phyloP scores from a whole-genome alignment of 2,888 invertebrate genomes.

The Timema cristinae region DNA sequence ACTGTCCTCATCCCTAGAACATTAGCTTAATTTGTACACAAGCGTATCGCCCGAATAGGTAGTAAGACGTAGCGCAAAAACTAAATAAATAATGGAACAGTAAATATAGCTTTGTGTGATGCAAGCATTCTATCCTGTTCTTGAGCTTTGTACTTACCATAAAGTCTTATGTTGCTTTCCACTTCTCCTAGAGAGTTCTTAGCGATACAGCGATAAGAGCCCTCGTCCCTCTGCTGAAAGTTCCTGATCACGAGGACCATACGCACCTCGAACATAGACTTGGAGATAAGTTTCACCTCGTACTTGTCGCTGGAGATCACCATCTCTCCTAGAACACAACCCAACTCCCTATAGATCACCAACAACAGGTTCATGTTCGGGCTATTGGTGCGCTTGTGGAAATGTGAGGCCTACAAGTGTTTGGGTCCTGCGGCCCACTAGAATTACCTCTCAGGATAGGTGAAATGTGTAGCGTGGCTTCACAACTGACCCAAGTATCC shows the following conservation, averaged over 20 bases:
- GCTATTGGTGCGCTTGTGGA: too few relatives aligned
- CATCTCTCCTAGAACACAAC: slow-evolving; percentile 51
- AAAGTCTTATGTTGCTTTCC: slow-evolving; percentile 79
- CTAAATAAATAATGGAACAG: too few relatives aligned
- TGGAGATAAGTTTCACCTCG: slow-evolving; percentile 65
- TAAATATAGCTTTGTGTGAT: background rate
- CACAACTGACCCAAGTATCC: too few relatives aligned
- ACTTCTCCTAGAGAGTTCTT: slow-evolving; percentile 85
- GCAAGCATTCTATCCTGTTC: background rate
- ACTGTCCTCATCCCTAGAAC: too few relatives aligned
- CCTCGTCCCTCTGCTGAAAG: slow-evolving; percentile 69
- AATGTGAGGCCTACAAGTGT: too few relatives aligned
- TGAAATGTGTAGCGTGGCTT: too few relatives aligned
- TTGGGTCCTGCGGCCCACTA: too few relatives aligned
- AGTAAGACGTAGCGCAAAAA: too few relatives aligned
- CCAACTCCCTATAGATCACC: slow-evolving; percentile 14
- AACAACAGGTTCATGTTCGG: too few relatives aligned
- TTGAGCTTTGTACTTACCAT: slow-evolving; percentile 62
- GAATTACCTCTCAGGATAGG: too few relatives aligned
- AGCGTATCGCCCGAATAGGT: too few relatives aligned
- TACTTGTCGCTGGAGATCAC: slow-evolving; percentile 77
- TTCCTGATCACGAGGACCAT: slow-evolving; percentile 76
- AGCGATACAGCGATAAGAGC: slow-evolving; percentile 80
- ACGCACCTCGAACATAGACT: slow-evolving; percentile 74
- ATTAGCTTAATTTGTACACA: too few relatives aligned